Evolutionary conservation across 1,140 invertebrate genomes (phyloP), one percentile per base, ranked within the genome.

Genomic region (Sitodiplosis mosellana): DNA sequence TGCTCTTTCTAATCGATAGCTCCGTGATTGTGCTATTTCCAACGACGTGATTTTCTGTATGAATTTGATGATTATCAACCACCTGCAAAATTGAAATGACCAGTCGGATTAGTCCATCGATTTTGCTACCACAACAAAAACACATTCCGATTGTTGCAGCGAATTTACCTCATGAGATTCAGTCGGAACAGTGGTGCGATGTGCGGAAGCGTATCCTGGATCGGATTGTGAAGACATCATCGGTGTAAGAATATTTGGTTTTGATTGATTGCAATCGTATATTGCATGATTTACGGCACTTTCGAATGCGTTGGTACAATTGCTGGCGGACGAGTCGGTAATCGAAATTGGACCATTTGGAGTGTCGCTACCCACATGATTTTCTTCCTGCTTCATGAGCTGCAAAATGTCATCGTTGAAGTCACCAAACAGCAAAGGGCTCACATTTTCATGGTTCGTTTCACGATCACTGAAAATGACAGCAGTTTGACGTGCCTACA

Each of bases 401-500:
- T 59, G 61, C 7, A 64, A 46, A 45, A 63, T 59, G 14, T 64
- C 61, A 49, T 64, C 61, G 46, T 64, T 62, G 21, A 64, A 64
- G 20, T 64, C 61, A 8, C 61, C 61, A 36, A 64, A 64, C 19
- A 60, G 61, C 37, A 64, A 63, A 40, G 21, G 27, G 33, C 36
- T 41, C 43, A 56, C 53, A 37, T 50, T 52, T 45, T 50, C 48
- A 41, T 33, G 33, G n/a, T 49, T 49, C 17, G 53, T 56, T 2
- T 62, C 55, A 36, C 66, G 64, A 52, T 75, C 73, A 48, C 75
- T 74, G 48, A 77, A 53, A 45, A 78, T 68, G 44, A 78, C 76
- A 1, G 77, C 75, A 0, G 75, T 69, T 1, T 74, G 74, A 38
- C 73, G 62, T 10, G 27, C 3, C 27, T 27, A 5, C n/a, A n/a